phyloP scores from a whole-genome alignment of 2,888 invertebrate species.

The Tenthredo livida region DNA sequence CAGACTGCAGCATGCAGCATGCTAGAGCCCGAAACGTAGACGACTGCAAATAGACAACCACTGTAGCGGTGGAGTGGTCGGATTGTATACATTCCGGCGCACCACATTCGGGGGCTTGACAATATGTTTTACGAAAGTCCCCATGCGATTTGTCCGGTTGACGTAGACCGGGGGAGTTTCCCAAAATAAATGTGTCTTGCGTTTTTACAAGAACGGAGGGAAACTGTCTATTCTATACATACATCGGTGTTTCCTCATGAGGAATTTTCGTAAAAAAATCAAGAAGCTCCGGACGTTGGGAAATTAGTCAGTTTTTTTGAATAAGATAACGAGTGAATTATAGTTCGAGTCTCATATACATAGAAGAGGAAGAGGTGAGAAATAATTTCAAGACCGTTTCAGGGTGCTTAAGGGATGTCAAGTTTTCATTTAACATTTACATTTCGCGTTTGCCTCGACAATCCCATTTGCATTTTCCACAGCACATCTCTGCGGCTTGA shows the following conservation, averaged over 20 bases:
- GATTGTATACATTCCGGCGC: slow-evolving; percentile 48
- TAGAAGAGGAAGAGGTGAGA: neutral
- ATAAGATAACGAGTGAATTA: neutral
- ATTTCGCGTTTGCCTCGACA: slow-evolving; percentile 42
- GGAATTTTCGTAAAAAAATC: neutral
- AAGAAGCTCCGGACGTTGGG: neutral
- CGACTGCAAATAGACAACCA: slow-evolving; percentile 49
- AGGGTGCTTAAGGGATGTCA: slow-evolving; percentile 25
- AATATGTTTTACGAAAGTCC: slow-evolving; percentile 34
- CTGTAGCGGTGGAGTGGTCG: slow-evolving; percentile 40
- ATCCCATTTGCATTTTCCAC: slow-evolving; percentile 47
- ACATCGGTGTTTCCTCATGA: neutral
- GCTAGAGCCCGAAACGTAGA: neutral
- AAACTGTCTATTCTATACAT: too few relatives aligned
- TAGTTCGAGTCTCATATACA: neutral
- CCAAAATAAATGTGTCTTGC: neutral
- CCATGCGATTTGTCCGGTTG: neutral
- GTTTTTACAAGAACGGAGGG: neutral
- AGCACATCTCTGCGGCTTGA: slow-evolving; percentile 34
- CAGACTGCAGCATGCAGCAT: slow-evolving; percentile 17
- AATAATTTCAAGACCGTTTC: slow-evolving; percentile 31
- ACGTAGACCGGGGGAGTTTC: neutral
- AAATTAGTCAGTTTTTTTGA: neutral
- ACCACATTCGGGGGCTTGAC: slow-evolving; percentile 26
- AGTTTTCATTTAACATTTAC: slow-evolving; percentile 49